Evolutionary conservation across 1,140 invertebrate genomes (phyloP), one percentile per base, ranked within the genome.

Genomic region (Doryteuthis pealeii): DNA sequence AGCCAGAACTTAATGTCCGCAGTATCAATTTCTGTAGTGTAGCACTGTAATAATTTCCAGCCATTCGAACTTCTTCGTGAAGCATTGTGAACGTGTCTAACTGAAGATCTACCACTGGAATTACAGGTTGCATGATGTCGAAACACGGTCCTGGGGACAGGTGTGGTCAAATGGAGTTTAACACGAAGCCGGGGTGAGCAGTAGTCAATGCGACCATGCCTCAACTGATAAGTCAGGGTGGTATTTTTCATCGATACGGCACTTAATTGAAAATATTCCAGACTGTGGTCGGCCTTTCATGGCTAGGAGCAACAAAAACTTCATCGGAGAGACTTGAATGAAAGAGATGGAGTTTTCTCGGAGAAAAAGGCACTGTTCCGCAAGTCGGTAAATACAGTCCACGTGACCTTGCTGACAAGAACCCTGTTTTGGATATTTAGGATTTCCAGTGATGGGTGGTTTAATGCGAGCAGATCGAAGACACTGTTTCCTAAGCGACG

Each of bases 11-110:
- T 58, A 79, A 72, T 4, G 84, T 84, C 28, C 82, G 79, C 12
- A 85, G 67, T 5, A 83, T 78, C 15, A 86, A 43, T 35, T 77
- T 80, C 49, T 83, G 79, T 35, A 86, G 69, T 3, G 80, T 79
- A n/a, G 82, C 67, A n/a, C 71, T 67, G 71, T 84, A 86, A 69
- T 74, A 82, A 15, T 31, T 54, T 14, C 78, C 65, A 12, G 81
- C 82, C 30, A 72, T 78, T 54, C 77, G 80, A 8, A 86, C 76
- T 74, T 86, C 83, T 18, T 81, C 77, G 67, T 73, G 80, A 45
- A 86, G 79, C 40, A 73, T 74, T 18, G 84, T 85, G 31, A 83
- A 84, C 10, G 84, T 86, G 67, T 83, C 82, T 15, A 86, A 73
- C 22, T 77, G 78, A 15, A 86, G 77, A 18, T 74, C 78, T n/a